A percentile compares a stretch with the other conserved stretches of the same genome.
Evolutionary conservation across 2,113 vertebrate genomes (phyloP).

Genomic region (Progne subis): DNA sequence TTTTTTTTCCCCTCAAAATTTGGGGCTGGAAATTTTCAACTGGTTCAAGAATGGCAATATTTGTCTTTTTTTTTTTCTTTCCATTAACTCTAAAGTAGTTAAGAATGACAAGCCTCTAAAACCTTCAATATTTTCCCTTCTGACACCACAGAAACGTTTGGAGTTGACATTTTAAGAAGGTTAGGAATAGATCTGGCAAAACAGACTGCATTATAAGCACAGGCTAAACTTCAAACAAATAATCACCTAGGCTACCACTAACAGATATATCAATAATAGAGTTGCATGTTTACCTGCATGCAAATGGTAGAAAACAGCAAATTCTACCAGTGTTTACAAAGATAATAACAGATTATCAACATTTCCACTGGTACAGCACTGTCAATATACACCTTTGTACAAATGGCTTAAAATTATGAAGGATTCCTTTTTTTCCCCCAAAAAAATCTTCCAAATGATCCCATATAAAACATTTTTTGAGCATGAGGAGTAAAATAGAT

Average conservation of each 20-base stretch:
- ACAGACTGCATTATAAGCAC: neutral
- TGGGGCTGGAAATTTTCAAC: neutral
- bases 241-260: neutral
- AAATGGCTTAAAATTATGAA: neutral
- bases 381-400: neutral
- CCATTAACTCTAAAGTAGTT: neutral
- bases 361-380: neutral
- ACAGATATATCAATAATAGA: neutral
- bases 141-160: conserved; percentile 29
- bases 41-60: neutral
- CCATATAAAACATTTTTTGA: neutral
- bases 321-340: conserved; percentile 4
- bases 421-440: rapidly evolving
- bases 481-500: neutral
- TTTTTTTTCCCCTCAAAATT: neutral
- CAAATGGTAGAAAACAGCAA: neutral
- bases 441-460: neutral
- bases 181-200: conserved; percentile 8
- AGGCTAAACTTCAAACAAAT: conserved; percentile 31
- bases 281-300: neutral
- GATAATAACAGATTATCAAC: neutral
- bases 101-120: conserved; percentile 25
- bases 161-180: conserved; percentile 51
- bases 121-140: conserved; percentile 19
- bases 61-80: neutral